These are phyloP conservation scores for Naja naja DNA, from an alignment of 2,113 vertebrate genomes.

Conservation along the genomic window DNA sequence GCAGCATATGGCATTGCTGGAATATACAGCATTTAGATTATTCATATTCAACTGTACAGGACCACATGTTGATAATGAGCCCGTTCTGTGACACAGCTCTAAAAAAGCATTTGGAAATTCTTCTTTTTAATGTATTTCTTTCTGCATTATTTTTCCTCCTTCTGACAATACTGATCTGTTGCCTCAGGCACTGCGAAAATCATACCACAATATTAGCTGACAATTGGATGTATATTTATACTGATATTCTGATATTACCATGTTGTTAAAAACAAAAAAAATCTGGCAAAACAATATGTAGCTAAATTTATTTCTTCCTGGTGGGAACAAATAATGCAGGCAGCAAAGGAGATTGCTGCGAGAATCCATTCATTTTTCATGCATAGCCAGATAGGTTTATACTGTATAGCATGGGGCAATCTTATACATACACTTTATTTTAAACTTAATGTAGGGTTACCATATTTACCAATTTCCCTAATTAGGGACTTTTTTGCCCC, in stretches of 20 bases:
- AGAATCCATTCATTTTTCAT: background rate
- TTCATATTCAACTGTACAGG: constrained; percentile 65
- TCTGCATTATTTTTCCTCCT: constrained; percentile 60
- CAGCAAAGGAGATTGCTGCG: constrained; percentile 27
- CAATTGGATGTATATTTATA: constrained; percentile 78
- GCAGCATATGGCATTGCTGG: constrained; percentile 60
- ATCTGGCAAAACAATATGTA: constrained; percentile 54
- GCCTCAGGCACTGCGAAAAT: constrained; percentile 74
- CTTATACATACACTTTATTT: background rate
- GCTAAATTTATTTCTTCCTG: constrained; percentile 63
- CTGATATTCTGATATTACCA: constrained; percentile 72
- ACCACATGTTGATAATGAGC: constrained; percentile 74
- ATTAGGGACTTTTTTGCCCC: background rate
- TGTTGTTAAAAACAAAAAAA: constrained; percentile 66
- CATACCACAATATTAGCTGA: constrained; percentile 77
- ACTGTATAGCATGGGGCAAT: background rate
- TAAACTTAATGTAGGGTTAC: background rate
- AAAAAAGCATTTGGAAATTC: constrained; percentile 65
- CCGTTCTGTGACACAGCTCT: constrained; percentile 66
- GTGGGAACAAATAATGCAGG: constrained; percentile 46
- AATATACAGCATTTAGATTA: constrained; percentile 46
- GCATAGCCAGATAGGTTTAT: constrained; percentile 9
- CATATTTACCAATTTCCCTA: background rate
- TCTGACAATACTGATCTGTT: constrained; percentile 73
- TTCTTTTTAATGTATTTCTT: constrained; percentile 64